Conservation (phyloP, 2,797 vertebrate species). For the Anolis apletophallus region DNA sequence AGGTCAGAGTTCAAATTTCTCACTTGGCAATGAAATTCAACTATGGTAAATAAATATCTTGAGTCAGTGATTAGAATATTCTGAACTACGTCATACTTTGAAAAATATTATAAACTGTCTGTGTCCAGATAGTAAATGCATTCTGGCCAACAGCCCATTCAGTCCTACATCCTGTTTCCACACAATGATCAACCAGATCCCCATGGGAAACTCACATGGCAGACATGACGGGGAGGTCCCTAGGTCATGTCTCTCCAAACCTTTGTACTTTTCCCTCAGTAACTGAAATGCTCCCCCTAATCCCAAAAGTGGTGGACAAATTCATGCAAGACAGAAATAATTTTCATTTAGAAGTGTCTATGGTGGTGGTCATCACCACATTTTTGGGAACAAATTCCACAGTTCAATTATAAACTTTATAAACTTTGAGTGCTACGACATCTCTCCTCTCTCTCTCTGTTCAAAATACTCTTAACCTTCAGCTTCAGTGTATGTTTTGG, state of each 20-base stretch:
- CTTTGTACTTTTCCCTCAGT: too few relatives aligned
- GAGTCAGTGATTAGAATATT: neutral
- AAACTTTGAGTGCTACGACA: neutral
- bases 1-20: neutral
- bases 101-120: neutral
- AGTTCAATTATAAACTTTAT: neutral
- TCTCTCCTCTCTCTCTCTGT: too few relatives aligned
- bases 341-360: neutral
- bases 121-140: neutral
- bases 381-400: neutral
- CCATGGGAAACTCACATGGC: neutral
- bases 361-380: neutral
- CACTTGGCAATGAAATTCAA: neutral
- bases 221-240: neutral
- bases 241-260: neutral
- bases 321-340: neutral
- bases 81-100: neutral
- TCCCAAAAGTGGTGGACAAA: neutral
- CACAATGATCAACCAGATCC: neutral
- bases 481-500: neutral
- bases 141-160: too few relatives aligned
- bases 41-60: neutral
- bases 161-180: neutral
- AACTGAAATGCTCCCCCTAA: too few relatives aligned
- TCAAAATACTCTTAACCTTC: neutral